Percentiles rank a stretch among this genome's conserved stretches.
These are phyloP conservation scores for Dermatemys mawii DNA, from an alignment of 2,113 vertebrate genomes.

Conservation along the genomic window DNA sequence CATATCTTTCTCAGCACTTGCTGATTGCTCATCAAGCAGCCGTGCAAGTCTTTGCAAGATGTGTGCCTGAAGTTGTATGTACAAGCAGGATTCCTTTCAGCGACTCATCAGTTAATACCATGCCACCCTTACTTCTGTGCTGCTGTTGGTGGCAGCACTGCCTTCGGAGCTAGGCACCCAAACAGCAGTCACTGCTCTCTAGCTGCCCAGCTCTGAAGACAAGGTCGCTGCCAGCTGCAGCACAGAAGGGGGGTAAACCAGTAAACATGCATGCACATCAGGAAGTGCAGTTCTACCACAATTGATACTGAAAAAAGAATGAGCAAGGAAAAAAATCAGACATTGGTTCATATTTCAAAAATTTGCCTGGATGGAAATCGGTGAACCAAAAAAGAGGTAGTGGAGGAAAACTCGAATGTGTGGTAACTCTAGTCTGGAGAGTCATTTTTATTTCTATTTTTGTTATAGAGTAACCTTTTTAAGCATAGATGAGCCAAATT, in stretches of 20 bases:
- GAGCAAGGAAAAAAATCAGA: background rate
- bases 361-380: background rate
- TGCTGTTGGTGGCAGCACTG: background rate
- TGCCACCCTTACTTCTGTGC: background rate
- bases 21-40: background rate
- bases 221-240: background rate
- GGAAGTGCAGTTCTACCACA: background rate
- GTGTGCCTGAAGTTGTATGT: background rate
- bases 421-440: background rate
- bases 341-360: background rate
- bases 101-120: background rate
- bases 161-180: background rate
- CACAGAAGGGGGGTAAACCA: background rate
- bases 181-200: background rate
- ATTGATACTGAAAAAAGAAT: background rate
- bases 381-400: background rate
- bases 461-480: rapidly evolving
- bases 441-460: background rate
- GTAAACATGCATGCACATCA: background rate
- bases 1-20: background rate
- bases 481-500: rapidly evolving
- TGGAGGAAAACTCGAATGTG: background rate
- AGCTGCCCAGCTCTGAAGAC: background rate
- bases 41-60: background rate
- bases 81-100: background rate